phyloP scores from a whole-genome alignment of 2,113 vertebrate species.

The Salvelinus alpinus region DNA sequence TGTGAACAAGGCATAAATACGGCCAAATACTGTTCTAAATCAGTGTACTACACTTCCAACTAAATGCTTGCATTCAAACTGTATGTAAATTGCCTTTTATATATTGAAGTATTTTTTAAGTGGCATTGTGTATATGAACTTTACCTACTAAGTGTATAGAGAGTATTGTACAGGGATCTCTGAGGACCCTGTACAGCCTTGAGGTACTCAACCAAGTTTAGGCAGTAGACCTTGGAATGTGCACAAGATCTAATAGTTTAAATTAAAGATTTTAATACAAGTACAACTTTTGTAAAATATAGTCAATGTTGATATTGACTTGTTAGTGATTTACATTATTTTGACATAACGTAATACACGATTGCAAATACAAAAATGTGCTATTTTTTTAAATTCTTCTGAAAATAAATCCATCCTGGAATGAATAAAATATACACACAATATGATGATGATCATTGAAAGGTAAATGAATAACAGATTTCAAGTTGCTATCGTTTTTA shows the following conservation, averaged over 20 bases:
- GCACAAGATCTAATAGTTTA: neutral
- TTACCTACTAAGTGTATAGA: too few species aligned
- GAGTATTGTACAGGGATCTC: neutral
- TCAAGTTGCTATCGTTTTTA: too few species aligned
- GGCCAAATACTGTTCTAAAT: neutral
- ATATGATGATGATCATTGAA: too few species aligned
- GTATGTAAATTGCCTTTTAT: neutral
- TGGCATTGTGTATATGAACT: slow-evolving; percentile 1
- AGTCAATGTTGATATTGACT: neutral
- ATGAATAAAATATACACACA: neutral
- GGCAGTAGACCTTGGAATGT: neutral
- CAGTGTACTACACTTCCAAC: neutral
- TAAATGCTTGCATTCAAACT: neutral
- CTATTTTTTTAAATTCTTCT: neutral
- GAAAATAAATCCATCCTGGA: neutral
- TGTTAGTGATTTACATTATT: neutral
- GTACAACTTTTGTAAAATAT: neutral
- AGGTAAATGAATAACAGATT: too few species aligned
- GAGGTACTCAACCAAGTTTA: neutral
- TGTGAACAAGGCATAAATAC: neutral
- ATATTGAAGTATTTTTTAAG: neutral
- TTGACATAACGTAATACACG: neutral
- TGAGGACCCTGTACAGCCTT: neutral
- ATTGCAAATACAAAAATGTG: neutral
- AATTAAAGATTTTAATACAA: neutral